Base-by-base conservation (phyloP, 2,888 invertebrate species). In the Caenorhabditis afra region DNA sequence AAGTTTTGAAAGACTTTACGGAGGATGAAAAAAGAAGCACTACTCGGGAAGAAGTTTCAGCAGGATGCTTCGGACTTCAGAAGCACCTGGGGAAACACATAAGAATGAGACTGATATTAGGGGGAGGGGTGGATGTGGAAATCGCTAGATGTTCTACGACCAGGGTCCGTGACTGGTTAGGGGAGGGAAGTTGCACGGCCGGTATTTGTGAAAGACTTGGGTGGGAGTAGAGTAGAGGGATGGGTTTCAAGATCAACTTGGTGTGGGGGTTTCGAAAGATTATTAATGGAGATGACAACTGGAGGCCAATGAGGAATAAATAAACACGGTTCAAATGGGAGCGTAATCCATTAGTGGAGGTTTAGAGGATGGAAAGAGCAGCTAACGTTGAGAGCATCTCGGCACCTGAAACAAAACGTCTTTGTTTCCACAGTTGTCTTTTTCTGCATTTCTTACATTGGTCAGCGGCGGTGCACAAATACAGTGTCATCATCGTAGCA, bases 101-200 rank as follows among this genome's bases (percentile, higher is more conserved):
- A 29, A 29, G 29, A 29, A 29, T 29, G 29, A 29, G 29, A 7
- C 29, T 29, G 29, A 29, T 29, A 29, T 29, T 5, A 7, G 29
- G 29, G 7, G 29, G 7, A 29, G n/a, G 44, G 44, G 14, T 16
- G 20, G 39, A 52, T 39, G 37, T 45, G 22, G 35, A 10, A 73
- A 73, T 62, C 57, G 73, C 73, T 73, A 73, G 73, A 37, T 49
- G 64, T 49, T 64, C 73, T 73, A 73, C 73, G 58, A 65, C 73
- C 73, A 44, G 49, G 58, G 55, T 58, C 50, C 73, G 64, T 29
- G 41, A 7, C 29, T 5, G 29, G 29, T 29, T 5, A 29, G 7
- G 29, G 7, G 41, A 3, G 11, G 3, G 12, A 35, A 37, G 1
- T 20, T 14, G 12, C 23, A 50, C 44, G 62, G 29, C 64, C 37